Evolutionary conservation across 2,888 invertebrate species (phyloP), one percentile per base, ranked within the genome.

Genomic region (Drosophila neutralis): DNA sequence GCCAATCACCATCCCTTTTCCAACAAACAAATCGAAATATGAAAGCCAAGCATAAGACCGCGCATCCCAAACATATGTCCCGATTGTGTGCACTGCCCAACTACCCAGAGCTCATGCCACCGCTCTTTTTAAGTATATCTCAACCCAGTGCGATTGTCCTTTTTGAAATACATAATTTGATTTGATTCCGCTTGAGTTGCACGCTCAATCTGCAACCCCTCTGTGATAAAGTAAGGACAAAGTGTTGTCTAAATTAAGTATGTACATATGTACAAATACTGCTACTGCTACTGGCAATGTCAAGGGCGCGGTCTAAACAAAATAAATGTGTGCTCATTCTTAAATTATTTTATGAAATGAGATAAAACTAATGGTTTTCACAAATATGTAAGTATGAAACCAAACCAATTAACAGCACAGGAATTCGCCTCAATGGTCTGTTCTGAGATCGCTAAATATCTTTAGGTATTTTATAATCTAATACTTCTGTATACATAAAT

Each of bases 61-160:
- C 72, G 69, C 80, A 78, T 78, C 64, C 64, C 71, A 69, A 84
- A 80, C 89, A 91, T 91, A 91, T 91, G 91, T 89, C 82, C 70
- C 83, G 89, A 91, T 91, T 90, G 89, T 82, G 89, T 76, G 70
- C 88, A 87, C 78, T 76, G 66, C 62, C 76, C 82, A 70, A 67
- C 67, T 65, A 66, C 68, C 52, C 66, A 63, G 42, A 68, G 52
- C 68, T 60, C 58, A 57, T 42, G 35, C 63, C 27, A 15, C 4
- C 27, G 29, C 42, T 18, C 51, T 52, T 35, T 24, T 40, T 29
- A 33, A 63, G 52, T 69, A 45, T 51, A 24, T 68, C 53, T 64
- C 61, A 76, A 61, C 69, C 69, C 57, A 63, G 48, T 54, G 65
- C 29, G 73, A 81, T 69, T 73, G 73, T 76, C 51, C 67, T 72